Conservation (phyloP, 1,140 invertebrate species). For the Lordiphosa mommai region DNA sequence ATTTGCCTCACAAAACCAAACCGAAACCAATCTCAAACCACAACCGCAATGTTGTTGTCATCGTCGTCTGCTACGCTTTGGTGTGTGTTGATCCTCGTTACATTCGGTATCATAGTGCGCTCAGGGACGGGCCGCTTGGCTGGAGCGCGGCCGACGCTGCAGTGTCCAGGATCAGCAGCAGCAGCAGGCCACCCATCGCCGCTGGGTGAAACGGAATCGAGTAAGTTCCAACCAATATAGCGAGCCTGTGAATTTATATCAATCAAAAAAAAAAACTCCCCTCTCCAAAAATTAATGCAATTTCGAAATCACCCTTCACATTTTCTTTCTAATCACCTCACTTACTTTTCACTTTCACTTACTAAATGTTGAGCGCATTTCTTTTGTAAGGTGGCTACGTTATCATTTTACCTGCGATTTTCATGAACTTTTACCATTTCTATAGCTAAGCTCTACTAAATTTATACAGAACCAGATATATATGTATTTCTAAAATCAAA, state of each 20-base stretch:
- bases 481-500: not conserved
- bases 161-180: conserved; percentile 84
- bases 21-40: conserved; percentile 34
- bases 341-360: conserved; percentile 19
- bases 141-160: conserved; percentile 85
- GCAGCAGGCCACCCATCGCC: conserved; percentile 83
- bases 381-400: not conserved
- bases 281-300: conserved; percentile 3
- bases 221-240: conserved; percentile 81
- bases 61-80: conserved; percentile 35
- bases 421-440: conserved; percentile 10
- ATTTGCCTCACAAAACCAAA: conserved; percentile 59
- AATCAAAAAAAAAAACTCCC: conserved; percentile 6
- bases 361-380: conserved; percentile 59
- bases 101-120: conserved; percentile 81
- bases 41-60: conserved; percentile 48
- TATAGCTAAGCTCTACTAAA: not conserved
- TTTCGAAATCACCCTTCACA: conserved; percentile 16
- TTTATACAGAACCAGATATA: not conserved
- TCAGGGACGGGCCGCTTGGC: conserved; percentile 89
- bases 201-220: conserved; percentile 92
- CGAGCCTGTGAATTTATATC: conserved; percentile 15
- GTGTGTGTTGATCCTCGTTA: conserved; percentile 52
- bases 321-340: conserved; percentile 12
- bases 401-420: conserved; percentile 27